phyloP scores from a whole-genome alignment of 2,797 vertebrate species.

The Adelosebastes latens region DNA sequence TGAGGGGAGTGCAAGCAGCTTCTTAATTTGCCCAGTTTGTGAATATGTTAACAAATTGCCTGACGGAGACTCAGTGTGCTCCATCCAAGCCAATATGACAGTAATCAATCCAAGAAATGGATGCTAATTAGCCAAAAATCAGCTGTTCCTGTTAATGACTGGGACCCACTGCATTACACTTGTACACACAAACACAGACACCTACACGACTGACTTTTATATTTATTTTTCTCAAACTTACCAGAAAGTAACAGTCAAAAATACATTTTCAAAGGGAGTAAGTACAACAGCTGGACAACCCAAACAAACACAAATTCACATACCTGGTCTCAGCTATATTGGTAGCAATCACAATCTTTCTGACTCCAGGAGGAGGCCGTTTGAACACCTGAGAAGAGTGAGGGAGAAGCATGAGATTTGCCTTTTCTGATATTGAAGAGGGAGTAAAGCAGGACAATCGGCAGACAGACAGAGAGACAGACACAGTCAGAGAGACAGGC shows the following conservation, averaged over 20 bases:
- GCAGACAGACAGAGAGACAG: background rate
- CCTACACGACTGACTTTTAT: background rate
- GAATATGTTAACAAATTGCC: slow-evolving; percentile 52
- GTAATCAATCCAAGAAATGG: slow-evolving; percentile 41
- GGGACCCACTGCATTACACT: background rate
- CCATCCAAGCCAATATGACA: slow-evolving; percentile 36
- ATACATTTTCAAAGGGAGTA: background rate
- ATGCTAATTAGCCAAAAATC: slow-evolving; percentile 60
- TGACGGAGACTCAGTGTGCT: slow-evolving; percentile 35
- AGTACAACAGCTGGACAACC: background rate
- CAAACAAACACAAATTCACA: slow-evolving; percentile 14
- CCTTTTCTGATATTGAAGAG: slow-evolving; percentile 21
- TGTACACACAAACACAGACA: background rate
- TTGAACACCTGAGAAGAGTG: slow-evolving; percentile 91
- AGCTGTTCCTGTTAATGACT: slow-evolving; percentile 11
- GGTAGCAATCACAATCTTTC: slow-evolving; percentile 98
- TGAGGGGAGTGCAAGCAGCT: slow-evolving; percentile 31
- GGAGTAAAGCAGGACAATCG: background rate
- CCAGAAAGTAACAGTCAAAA: background rate
- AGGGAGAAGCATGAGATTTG: slow-evolving; percentile 44
- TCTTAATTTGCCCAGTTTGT: slow-evolving; percentile 51
- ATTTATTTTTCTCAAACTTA: background rate
- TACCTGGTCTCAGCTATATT: slow-evolving; percentile 99
- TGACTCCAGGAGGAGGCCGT: slow-evolving; percentile 93
- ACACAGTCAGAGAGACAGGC: background rate